phyloP scores from a whole-genome alignment of 2,797 vertebrate species.

The Melopsittacus undulatus region DNA sequence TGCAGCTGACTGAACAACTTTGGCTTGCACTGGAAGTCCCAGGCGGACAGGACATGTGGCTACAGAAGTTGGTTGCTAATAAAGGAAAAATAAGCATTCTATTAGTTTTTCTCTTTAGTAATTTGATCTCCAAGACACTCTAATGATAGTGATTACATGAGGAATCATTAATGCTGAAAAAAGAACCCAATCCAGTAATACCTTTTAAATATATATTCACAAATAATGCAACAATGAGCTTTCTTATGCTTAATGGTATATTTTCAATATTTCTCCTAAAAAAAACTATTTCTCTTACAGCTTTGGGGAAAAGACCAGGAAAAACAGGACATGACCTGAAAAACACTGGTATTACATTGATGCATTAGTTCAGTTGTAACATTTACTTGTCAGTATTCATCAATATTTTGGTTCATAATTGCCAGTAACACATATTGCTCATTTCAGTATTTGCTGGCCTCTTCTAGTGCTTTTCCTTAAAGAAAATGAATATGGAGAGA shows the following conservation, averaged over 20 bases:
- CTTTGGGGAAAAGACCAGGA: neutral
- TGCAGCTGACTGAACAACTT: slow-evolving; percentile 9
- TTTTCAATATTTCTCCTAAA: neutral
- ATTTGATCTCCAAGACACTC: neutral
- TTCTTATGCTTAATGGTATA: neutral
- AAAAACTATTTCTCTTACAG: neutral
- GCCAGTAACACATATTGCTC: neutral
- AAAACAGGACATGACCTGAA: neutral
- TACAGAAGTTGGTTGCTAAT: slow-evolving; percentile 28
- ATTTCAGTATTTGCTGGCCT: neutral
- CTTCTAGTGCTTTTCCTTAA: neutral
- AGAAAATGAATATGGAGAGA: neutral
- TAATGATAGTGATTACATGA: neutral
- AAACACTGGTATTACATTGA: neutral
- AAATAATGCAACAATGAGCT: neutral
- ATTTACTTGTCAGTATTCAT: neutral
- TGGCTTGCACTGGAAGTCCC: slow-evolving; percentile 53
- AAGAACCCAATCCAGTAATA: fast-evolving
- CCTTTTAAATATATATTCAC: neutral
- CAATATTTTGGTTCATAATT: neutral
- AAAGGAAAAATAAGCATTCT: neutral
- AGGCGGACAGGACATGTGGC: slow-evolving; percentile 44
- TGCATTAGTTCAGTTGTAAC: neutral
- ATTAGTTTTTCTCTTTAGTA: neutral
- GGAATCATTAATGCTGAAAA: neutral